phyloP scores from a whole-genome alignment of 2,113 vertebrate species.

The Thinocorus orbignyianus region DNA sequence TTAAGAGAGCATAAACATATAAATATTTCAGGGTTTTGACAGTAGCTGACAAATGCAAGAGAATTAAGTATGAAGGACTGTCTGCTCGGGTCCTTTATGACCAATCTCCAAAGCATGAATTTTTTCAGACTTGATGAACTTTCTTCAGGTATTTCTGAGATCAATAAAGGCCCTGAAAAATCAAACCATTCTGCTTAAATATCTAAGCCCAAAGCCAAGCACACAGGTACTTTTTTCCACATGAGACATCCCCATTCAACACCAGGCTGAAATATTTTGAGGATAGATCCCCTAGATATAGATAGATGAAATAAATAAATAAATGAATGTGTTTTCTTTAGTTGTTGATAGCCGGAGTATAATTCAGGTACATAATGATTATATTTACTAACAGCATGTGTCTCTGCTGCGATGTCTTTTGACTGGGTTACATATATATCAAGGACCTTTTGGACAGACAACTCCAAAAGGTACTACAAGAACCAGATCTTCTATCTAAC shows the following conservation, averaged over 20 bases:
- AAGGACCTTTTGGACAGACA: neutral
- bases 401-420: neutral
- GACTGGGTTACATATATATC: neutral
- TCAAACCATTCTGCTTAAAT: neutral
- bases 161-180: neutral
- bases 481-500: neutral
- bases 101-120: neutral
- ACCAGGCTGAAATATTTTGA: neutral
- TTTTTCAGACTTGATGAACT: neutral
- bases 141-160: neutral
- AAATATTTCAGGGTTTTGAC: constrained; percentile 15
- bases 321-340: neutral
- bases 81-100: neutral
- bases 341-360: neutral
- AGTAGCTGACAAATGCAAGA: neutral
- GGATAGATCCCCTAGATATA: neutral
- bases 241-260: neutral
- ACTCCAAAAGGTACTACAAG: neutral
- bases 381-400: neutral
- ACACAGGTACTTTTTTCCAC: neutral
- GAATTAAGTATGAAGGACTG: neutral
- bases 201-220: neutral
- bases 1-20: constrained; percentile 2
- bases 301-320: neutral
- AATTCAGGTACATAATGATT: neutral